These are phyloP conservation scores for Zaprionus vittiger DNA, from an alignment of 1,140 invertebrate species.

Conservation along the genomic window DNA sequence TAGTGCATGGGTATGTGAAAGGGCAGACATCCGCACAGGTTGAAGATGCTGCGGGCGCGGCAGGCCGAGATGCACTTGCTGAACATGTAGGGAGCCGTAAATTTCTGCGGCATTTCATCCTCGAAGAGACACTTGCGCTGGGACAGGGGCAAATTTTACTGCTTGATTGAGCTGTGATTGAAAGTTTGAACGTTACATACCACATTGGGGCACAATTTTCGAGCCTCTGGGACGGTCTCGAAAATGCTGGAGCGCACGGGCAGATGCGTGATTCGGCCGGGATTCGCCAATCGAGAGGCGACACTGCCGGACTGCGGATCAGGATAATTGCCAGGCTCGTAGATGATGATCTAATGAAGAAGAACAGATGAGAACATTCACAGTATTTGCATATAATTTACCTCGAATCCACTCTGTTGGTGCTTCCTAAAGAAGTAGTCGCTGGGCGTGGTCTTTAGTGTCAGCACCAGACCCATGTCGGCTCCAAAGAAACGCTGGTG, in stretches of 20 bases:
- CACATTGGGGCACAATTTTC: slow-evolving; percentile 48
- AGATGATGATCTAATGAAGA: slow-evolving; percentile 53
- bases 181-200: slow-evolving; percentile 53
- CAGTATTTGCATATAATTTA: slow-evolving; percentile 32
- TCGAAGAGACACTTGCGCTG: slow-evolving; percentile 78
- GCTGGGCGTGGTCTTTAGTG: slow-evolving; percentile 71
- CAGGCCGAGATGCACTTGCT: slow-evolving; percentile 86
- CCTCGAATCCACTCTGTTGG: slow-evolving; percentile 75
- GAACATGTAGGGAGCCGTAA: slow-evolving; percentile 59
- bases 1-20: slow-evolving; percentile 85
- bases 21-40: slow-evolving; percentile 86
- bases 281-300: slow-evolving; percentile 46
- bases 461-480: slow-evolving; percentile 80
- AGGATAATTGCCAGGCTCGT: slow-evolving; percentile 56
- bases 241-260: slow-evolving; percentile 60
- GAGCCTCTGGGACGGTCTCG: slow-evolving; percentile 65
- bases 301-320: slow-evolving; percentile 68
- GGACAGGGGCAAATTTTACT: neutral
- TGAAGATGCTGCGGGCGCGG: slow-evolving; percentile 85
- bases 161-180: slow-evolving; percentile 23
- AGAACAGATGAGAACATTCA: neutral
- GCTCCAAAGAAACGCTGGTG: slow-evolving; percentile 60
- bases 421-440: slow-evolving; percentile 79
- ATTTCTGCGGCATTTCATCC: slow-evolving; percentile 84
- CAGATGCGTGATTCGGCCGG: slow-evolving; percentile 50